phyloP scores from a whole-genome alignment of 2,113 vertebrate species.

The Seriola quinqueradiata region DNA sequence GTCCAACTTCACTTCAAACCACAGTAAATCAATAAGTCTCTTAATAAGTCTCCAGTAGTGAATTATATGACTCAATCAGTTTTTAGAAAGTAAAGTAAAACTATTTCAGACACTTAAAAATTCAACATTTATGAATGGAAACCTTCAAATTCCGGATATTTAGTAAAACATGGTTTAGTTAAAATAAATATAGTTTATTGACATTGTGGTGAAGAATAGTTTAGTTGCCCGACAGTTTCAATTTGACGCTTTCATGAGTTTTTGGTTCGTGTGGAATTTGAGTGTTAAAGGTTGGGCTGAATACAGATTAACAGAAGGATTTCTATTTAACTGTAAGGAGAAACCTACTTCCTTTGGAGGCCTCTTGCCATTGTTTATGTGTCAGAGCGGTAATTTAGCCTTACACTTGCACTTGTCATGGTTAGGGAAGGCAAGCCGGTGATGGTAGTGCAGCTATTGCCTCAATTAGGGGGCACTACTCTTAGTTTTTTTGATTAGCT shows the following conservation, averaged over 20 bases:
- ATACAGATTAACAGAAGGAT: slow-evolving; percentile 15
- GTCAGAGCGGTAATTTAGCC: slow-evolving; percentile 39
- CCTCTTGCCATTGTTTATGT: slow-evolving; percentile 47
- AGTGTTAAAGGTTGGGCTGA: slow-evolving; percentile 10
- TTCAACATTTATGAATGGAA: background rate
- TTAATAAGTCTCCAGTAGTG: background rate
- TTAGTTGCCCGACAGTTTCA: background rate
- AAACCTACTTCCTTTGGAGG: slow-evolving; percentile 16
- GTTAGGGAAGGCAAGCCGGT: slow-evolving; percentile 2
- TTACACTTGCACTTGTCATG: slow-evolving; percentile 49
- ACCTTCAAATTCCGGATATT: background rate
- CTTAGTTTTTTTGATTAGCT: slow-evolving; percentile 70
- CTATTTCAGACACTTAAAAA: background rate
- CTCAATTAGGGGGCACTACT: slow-evolving; percentile 61
- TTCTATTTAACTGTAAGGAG: slow-evolving; percentile 24
- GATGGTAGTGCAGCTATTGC: slow-evolving; percentile 34
- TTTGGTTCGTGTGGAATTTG: background rate
- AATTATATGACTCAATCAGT: background rate
- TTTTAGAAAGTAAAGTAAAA: background rate
- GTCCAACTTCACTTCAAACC: background rate
- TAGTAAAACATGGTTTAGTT: background rate
- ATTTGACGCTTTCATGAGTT: slow-evolving; percentile 13
- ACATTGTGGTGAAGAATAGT: background rate
- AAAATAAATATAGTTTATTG: background rate
- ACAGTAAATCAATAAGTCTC: background rate